These are phyloP conservation scores for Mesochorus sp. DNA, from an alignment of 2,888 invertebrate species.

Conservation along the genomic window DNA sequence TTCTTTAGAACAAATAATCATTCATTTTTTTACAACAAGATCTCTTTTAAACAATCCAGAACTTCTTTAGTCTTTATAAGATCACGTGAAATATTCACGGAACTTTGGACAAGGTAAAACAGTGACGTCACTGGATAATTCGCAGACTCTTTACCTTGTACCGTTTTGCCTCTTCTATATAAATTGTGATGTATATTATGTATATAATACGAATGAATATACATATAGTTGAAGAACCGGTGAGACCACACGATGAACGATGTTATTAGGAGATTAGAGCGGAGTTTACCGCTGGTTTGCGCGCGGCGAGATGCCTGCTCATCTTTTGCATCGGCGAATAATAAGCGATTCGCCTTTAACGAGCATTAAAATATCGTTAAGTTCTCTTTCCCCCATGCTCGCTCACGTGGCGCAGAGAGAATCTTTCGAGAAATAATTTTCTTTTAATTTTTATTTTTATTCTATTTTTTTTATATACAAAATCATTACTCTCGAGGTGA, in stretches of 20 bases:
- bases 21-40: too few relatives aligned
- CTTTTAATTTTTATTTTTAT: too few relatives aligned
- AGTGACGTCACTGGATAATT: constrained; percentile 60
- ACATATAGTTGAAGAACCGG: constrained; percentile 14
- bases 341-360: constrained; percentile 36
- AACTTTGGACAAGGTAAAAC: constrained; percentile 53
- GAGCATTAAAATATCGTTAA: constrained; percentile 48
- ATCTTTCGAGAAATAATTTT: constrained; percentile 5
- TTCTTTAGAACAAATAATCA: too few relatives aligned
- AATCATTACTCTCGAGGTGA: background rate
- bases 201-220: too few relatives aligned
- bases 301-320: too few relatives aligned
- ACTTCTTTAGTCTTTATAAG: background rate
- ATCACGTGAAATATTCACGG: constrained; percentile 5
- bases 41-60: too few relatives aligned
- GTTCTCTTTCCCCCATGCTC: background rate
- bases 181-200: background rate
- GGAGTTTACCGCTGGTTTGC: constrained; percentile 37
- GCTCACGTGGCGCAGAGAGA: background rate
- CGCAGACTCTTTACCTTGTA: background rate
- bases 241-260: constrained; percentile 24
- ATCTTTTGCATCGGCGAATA: constrained; percentile 2
- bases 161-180: background rate
- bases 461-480: too few relatives aligned
- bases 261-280: constrained; percentile 54